Evolutionary conservation across 2,113 vertebrate genomes (phyloP).

Genomic region (Alligator sinensis): DNA sequence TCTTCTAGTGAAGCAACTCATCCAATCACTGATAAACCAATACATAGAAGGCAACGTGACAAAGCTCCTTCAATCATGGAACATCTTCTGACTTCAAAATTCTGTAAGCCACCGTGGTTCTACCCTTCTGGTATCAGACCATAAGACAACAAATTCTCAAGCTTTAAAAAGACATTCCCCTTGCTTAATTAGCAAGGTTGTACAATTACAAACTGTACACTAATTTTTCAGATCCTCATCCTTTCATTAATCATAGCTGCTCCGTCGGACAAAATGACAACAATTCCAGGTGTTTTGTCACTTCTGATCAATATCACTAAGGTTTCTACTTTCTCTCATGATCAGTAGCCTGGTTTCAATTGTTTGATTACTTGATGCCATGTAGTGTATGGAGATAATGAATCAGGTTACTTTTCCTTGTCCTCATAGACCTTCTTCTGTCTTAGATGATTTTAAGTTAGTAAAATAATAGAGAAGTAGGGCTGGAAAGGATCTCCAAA

Average conservation of each 20-base stretch:
- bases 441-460: no score
- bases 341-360: conserved; percentile 25
- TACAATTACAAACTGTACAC: neutral
- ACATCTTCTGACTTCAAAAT: neutral
- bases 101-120: neutral
- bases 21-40: neutral
- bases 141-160: neutral
- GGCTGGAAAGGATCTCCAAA: no score
- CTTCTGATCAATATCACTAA: conserved; percentile 62
- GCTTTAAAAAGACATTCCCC: neutral
- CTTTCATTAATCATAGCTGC: conserved; percentile 47
- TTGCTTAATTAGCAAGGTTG: neutral
- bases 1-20: neutral
- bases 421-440: neutral
- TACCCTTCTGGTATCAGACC: neutral
- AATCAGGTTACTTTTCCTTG: neutral
- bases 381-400: neutral
- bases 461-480: no score
- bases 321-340: conserved; percentile 15
- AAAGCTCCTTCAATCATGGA: neutral
- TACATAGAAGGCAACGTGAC: neutral
- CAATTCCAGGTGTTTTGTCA: conserved; percentile 49
- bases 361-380: conserved; percentile 31
- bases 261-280: conserved; percentile 53
- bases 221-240: conserved; percentile 19